phyloP scores from a whole-genome alignment of 2,113 vertebrate genomes.

The Phodopus roborovskii region DNA sequence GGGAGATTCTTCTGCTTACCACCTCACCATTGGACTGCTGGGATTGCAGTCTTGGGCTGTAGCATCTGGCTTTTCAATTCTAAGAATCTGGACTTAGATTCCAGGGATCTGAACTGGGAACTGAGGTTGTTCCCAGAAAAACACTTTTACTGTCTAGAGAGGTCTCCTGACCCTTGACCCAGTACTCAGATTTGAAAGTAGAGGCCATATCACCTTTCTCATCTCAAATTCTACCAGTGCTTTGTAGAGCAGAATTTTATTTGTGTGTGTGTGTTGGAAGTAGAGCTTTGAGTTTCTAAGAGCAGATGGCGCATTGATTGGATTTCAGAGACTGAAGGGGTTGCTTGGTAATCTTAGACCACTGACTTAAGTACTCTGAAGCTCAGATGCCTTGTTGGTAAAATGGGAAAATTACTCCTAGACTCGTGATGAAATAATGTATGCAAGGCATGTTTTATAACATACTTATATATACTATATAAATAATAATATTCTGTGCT shows the following conservation, averaged over 20 bases:
- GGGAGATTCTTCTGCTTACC: background rate
- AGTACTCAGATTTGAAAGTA: background rate
- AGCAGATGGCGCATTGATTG: background rate
- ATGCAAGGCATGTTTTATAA: background rate
- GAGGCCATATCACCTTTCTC: background rate
- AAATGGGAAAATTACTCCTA: background rate
- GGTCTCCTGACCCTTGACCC: background rate
- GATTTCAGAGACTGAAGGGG: slow-evolving; percentile 1
- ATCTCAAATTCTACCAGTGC: background rate
- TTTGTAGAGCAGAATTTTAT: background rate
- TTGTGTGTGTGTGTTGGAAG: background rate
- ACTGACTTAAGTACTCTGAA: background rate
- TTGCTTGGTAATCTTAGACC: background rate
- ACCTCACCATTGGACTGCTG: background rate
- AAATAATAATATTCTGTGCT: background rate
- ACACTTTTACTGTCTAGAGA: too few relatives aligned
- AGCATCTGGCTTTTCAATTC: background rate
- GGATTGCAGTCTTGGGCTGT: background rate
- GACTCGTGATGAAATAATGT: background rate
- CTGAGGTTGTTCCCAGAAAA: background rate
- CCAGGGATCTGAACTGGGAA: background rate
- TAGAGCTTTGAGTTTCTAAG: background rate
- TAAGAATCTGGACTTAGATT: background rate
- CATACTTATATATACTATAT: background rate
- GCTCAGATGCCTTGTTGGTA: background rate